These are phyloP conservation scores for Pundamilia nyererei DNA, from an alignment of 2,113 vertebrate species.

Conservation along the genomic window DNA sequence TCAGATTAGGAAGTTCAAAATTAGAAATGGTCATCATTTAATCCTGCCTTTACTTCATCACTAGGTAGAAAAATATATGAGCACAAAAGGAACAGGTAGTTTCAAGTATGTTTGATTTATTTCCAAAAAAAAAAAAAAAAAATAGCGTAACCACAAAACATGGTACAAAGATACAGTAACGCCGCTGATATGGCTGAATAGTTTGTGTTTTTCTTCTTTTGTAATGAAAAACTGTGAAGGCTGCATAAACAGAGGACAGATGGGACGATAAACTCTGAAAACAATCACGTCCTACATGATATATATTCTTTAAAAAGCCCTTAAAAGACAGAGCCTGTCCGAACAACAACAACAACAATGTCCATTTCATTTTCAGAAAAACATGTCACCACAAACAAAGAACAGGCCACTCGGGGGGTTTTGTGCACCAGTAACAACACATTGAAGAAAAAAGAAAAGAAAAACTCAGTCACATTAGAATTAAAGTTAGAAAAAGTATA, in stretches of 20 bases:
- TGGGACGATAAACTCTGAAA: slow-evolving; percentile 11
- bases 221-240: slow-evolving; percentile 22
- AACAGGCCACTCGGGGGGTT: slow-evolving; percentile 42
- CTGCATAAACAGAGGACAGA: slow-evolving; percentile 15
- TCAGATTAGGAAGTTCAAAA: background rate
- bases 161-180: slow-evolving; percentile 56
- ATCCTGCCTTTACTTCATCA: background rate
- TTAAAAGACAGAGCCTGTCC: slow-evolving; percentile 26
- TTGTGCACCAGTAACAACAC: slow-evolving; percentile 43
- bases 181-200: slow-evolving; percentile 22
- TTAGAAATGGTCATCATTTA: background rate
- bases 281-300: background rate
- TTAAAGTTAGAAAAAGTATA: slow-evolving; percentile 64
- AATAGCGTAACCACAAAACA: slow-evolving; percentile 62
- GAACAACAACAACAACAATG: background rate
- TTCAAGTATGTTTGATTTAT: slow-evolving; percentile 71
- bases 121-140: slow-evolving; percentile 34
- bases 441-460: background rate
- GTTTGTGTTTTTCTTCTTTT: slow-evolving; percentile 11
- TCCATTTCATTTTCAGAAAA: slow-evolving; percentile 38
- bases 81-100: background rate
- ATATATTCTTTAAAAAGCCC: slow-evolving; percentile 37
- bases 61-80: background rate
- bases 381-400: slow-evolving; percentile 21
- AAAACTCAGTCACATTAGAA: slow-evolving; percentile 48